phyloP scores from a whole-genome alignment of 2,888 invertebrate genomes.

The Masnerella sp. region DNA sequence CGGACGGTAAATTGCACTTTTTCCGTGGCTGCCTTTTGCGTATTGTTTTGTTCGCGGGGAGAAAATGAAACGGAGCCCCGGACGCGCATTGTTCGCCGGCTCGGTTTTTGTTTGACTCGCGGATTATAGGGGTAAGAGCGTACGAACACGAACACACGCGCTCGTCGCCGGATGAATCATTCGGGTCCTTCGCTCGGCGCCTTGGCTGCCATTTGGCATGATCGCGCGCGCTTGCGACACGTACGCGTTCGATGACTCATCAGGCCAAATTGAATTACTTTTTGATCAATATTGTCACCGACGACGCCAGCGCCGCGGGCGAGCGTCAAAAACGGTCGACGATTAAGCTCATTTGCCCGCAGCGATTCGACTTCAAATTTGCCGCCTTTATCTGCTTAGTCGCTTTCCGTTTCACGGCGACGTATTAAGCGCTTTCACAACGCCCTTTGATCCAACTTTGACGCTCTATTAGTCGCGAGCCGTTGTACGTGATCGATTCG shows the following conservation, averaged over 20 bases:
- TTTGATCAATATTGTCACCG: constrained; percentile 39
- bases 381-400: no score
- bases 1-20: constrained; percentile 39
- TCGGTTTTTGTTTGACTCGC: constrained; percentile 44
- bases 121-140: constrained; percentile 37
- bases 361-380: no score
- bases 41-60: constrained; percentile 21
- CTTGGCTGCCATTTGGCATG: constrained; percentile 28
- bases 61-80: constrained; percentile 39
- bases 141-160: neutral
- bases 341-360: no score
- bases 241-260: constrained; percentile 43
- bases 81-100: constrained; percentile 25
- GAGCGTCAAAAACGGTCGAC: no score
- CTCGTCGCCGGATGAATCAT: constrained; percentile 38
- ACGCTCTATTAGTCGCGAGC: no score
- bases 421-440: no score
- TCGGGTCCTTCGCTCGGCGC: constrained; percentile 20
- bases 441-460: no score
- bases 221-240: constrained; percentile 22
- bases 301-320: no score
- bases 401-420: no score
- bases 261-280: constrained; percentile 41
- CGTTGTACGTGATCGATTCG: no score
- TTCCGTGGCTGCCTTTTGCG: constrained; percentile 17